Evolutionary conservation across 2,797 vertebrate species (phyloP).

Genomic region (Synaphobranchus kaupii): DNA sequence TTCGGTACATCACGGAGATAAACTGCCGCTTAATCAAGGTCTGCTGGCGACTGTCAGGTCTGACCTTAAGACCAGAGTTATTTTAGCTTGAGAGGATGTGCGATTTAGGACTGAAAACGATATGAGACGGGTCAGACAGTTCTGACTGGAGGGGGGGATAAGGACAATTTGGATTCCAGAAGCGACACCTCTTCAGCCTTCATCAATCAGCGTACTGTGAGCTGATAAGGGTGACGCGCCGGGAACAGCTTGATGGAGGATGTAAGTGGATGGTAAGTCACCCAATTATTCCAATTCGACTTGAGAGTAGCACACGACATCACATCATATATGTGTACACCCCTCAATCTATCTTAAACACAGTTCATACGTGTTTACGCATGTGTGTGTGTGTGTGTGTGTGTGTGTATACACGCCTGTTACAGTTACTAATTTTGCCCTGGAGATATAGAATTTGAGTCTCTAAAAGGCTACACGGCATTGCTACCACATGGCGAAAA

Average conservation of each 20-base stretch:
- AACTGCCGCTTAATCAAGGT: neutral
- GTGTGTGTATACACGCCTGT: neutral
- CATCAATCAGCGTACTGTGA: neutral
- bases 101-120: neutral
- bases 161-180: conserved; percentile 19
- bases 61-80: neutral
- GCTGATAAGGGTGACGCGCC: neutral
- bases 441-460: no score
- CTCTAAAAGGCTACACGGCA: no score
- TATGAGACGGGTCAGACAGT: no score
- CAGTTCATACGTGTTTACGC: neutral
- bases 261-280: neutral
- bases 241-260: neutral
- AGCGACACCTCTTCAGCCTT: neutral
- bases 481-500: neutral
- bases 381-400: neutral
- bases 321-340: neutral
- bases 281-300: neutral
- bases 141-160: neutral
- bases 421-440: neutral
- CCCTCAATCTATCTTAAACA: neutral
- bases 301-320: neutral
- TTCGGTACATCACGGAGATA: neutral
- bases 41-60: neutral
- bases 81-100: neutral